Evolutionary conservation across 53 echinoderm and acorn worm species (phyloP).

Genomic region (Apostichopus leukothele): DNA sequence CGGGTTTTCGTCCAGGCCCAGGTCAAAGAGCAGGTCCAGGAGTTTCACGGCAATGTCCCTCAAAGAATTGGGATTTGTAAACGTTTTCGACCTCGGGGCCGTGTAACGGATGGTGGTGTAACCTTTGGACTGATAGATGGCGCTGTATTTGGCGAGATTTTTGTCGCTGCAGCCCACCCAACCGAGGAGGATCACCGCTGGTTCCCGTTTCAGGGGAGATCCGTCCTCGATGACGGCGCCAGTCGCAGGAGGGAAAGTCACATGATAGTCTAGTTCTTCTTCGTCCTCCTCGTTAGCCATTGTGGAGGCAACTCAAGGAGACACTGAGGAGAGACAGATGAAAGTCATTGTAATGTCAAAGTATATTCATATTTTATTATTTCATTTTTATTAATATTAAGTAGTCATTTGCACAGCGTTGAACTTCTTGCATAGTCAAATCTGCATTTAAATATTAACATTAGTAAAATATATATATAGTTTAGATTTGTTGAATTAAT

Average conservation of each 20-base stretch:
- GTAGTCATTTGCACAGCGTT: too few species aligned
- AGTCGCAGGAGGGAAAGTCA: constrained; percentile 86
- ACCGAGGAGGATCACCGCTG: constrained; percentile 86
- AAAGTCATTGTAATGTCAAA: background rate
- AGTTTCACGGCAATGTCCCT: constrained; percentile 67
- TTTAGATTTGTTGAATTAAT: too few species aligned
- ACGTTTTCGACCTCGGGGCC: constrained; percentile 53
- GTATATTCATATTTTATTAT: too few species aligned
- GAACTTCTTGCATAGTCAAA: too few species aligned
- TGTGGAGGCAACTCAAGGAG: background rate
- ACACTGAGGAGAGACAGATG: background rate
- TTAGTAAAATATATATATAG: too few species aligned
- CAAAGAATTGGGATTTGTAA: constrained; percentile 44
- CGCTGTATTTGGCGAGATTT: constrained; percentile 80
- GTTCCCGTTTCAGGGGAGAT: constrained; percentile 51
- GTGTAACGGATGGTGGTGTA: constrained; percentile 87
- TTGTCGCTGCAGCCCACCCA: constrained; percentile 89
- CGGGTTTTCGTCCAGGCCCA: constrained; percentile 82
- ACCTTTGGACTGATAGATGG: constrained; percentile 81
- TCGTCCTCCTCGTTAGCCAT: constrained; percentile 45
- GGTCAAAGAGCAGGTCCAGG: constrained; percentile 77
- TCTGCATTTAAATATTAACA: too few species aligned
- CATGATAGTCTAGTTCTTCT: constrained; percentile 86
- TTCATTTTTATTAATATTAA: too few species aligned
- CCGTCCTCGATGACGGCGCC: constrained; percentile 36